Evolutionary conservation across 1,140 invertebrate genomes (phyloP).

Genomic region (Neodiprion fabricii): DNA sequence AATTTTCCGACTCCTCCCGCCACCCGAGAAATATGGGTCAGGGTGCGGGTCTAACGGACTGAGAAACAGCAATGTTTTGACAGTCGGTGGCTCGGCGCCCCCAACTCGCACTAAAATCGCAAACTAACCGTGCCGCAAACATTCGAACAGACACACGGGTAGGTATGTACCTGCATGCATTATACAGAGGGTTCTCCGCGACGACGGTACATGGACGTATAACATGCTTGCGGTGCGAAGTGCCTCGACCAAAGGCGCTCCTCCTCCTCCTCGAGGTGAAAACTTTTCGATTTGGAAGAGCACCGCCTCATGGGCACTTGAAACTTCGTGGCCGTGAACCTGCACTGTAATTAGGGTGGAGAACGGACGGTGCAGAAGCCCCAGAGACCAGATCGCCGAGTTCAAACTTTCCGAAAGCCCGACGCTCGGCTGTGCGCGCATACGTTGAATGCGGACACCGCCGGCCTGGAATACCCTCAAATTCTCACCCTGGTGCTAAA

Average conservation of each 20-base stretch:
- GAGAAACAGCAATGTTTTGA: conserved; percentile 57
- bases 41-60: conserved; percentile 41
- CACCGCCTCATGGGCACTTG: not conserved
- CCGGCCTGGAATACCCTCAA: too few species aligned
- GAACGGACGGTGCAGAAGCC: not conserved
- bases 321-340: not conserved
- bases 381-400: not conserved
- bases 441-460: too few species aligned
- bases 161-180: not conserved
- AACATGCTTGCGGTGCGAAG: too few species aligned
- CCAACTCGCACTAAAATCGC: not conserved
- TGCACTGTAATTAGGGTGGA: not conserved
- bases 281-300: not conserved
- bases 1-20: not conserved
- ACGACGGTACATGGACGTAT: not conserved
- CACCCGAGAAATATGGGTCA: conserved; percentile 42
- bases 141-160: not conserved
- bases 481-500: too few species aligned
- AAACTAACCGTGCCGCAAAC: not conserved
- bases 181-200: not conserved
- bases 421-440: too few species aligned
- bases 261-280: not conserved
- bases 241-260: too few species aligned
- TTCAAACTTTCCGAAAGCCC: not conserved
- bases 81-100: conserved; percentile 30